These are phyloP conservation scores for Caenorhabditis zanzibari DNA, from an alignment of 2,888 invertebrate genomes.

Conservation along the genomic window DNA sequence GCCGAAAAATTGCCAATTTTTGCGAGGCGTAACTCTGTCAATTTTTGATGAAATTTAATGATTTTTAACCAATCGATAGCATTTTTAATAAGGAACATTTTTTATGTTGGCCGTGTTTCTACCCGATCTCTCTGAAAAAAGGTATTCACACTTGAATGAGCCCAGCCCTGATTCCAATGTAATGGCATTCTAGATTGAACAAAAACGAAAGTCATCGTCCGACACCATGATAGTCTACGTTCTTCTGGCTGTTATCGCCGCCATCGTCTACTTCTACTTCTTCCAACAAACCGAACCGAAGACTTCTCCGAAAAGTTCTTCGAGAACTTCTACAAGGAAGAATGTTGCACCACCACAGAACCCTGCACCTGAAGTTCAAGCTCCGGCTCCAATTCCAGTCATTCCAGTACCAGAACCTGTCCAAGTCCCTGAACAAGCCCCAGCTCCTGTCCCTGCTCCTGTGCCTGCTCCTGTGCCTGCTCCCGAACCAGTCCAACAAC, in stretches of 20 bases:
- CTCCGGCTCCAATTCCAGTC: slow-evolving; percentile 17
- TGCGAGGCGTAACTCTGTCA: too few species aligned
- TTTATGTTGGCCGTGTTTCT: too few species aligned
- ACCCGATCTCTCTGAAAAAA: too few species aligned
- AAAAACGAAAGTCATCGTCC: slow-evolving; percentile 37
- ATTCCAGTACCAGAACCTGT: background rate
- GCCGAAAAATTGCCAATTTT: too few species aligned
- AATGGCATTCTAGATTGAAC: slow-evolving; percentile 32
- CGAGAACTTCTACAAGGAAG: background rate
- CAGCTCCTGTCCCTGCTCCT: background rate
- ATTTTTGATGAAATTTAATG: too few species aligned
- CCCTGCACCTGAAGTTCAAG: background rate
- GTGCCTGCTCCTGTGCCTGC: slow-evolving; percentile 15
- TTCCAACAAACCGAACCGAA: background rate
- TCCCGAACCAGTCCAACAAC: background rate
- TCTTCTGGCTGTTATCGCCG: slow-evolving; percentile 46
- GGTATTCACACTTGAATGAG: too few species aligned
- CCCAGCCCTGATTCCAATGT: too few species aligned
- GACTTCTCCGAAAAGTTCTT: background rate
- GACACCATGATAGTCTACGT: slow-evolving; percentile 47
- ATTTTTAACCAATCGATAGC: too few species aligned
- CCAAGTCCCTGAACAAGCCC: background rate
- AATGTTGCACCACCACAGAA: background rate
- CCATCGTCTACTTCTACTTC: slow-evolving; percentile 40
- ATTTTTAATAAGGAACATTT: too few species aligned